Base-by-base conservation (phyloP, 2,888 invertebrate species). In the Schizaphis graminum region DNA sequence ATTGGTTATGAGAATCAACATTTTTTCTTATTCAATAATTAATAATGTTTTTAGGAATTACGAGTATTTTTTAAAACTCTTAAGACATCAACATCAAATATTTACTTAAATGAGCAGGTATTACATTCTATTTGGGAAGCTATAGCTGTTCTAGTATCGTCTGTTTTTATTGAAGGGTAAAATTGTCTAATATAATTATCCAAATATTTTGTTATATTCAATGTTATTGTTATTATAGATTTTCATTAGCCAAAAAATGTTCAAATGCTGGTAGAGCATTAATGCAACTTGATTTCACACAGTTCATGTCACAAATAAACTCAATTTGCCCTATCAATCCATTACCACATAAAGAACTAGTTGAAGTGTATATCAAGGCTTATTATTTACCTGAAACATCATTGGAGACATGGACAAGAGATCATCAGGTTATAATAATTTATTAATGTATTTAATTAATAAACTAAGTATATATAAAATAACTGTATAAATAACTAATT, bases 281-380 rank as follows among this genome's bases (percentile, higher is more conserved):
- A 24, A 99, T 99, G 99, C 99, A 99, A 95, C 96, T 99, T 47
- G 99, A 99, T 96, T 99, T 99, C 95, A 98, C 99, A 16, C 99
- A 99, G 96, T 97, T 99, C 95, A 97, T 99, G 95, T 97, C 98
- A 47, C 99, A 99, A 96, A 96, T 98, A 92, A 99, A 99, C 96
- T 97, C 98, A 95, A 97, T 99, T 93, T 98, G 98, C 0, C 97
- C 97, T 1, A 96, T 98, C 16, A 97, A 97, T 95, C 99, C 99
- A 5, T 96, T 98, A 35, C 98, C 99, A 0, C 98, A 98, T 95
- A 97, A 98, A 95, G 98, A 98, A 94, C 98, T 98, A 95, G 99
- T 99, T 0, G 99, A 99, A 96, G 97, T 97, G 93, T 99, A 99
- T 95, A 98, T 99, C 0, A 99, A 99, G 96, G 99, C 99, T 0